Percentiles rank a stretch among this genome's conserved stretches.
These are phyloP conservation scores for Pao palembangensis DNA, from an alignment of 2,113 vertebrate genomes.

Conservation along the genomic window DNA sequence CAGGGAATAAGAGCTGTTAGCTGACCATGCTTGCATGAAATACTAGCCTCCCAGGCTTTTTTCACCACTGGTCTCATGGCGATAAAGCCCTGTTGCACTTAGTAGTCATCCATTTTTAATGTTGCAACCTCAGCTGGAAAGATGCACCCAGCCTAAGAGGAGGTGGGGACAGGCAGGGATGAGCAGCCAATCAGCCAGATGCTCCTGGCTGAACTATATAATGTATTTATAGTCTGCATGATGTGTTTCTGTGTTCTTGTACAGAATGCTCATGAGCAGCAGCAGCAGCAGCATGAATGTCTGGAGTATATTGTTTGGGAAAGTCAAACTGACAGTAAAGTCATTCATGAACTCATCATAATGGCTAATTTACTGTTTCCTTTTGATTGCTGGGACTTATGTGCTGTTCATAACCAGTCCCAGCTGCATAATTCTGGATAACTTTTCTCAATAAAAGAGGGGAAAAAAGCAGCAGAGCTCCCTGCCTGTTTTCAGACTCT, in stretches of 20 bases:
- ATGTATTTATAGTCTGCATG: slow-evolving; percentile 17
- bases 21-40: slow-evolving; percentile 56
- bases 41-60: slow-evolving; percentile 60
- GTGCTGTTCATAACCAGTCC: slow-evolving; percentile 12
- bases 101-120: slow-evolving; percentile 81
- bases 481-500: slow-evolving; percentile 38
- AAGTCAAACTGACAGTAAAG: slow-evolving; percentile 18
- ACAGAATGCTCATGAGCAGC: slow-evolving; percentile 31
- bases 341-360: slow-evolving; percentile 31
- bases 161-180: slow-evolving; percentile 3
- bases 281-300: slow-evolving; percentile 27
- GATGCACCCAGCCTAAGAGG: slow-evolving; percentile 40
- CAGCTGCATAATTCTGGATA: slow-evolving; percentile 30
- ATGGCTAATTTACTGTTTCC: slow-evolving; percentile 22
- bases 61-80: slow-evolving; percentile 61
- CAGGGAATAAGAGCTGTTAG: slow-evolving; percentile 67
- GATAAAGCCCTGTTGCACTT: slow-evolving; percentile 78
- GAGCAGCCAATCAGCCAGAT: slow-evolving; percentile 24
- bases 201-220: slow-evolving; percentile 21
- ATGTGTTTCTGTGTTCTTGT: slow-evolving; percentile 23
- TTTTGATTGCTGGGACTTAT: slow-evolving; percentile 10
- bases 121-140: slow-evolving; percentile 68
- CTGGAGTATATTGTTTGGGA: slow-evolving; percentile 22
- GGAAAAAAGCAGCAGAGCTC: slow-evolving; percentile 25
- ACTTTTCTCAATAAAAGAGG: slow-evolving; percentile 4